Evolutionary conservation across 2,797 vertebrate genomes (phyloP), one percentile per base, ranked within the genome.

Genomic region (Champsocephalus esox): DNA sequence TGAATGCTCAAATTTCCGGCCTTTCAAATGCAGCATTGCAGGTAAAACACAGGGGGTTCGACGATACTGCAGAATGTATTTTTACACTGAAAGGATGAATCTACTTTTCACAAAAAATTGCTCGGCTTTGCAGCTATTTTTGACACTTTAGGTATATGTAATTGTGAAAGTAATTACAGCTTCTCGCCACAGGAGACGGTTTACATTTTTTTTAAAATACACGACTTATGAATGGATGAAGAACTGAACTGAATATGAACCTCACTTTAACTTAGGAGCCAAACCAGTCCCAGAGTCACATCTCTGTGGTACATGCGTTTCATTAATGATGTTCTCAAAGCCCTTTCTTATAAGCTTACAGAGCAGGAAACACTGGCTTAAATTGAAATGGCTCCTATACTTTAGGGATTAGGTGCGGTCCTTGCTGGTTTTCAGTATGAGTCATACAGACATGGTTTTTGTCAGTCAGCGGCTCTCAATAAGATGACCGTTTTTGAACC

Each of bases 181-280:
- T n/a, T 41, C 7, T 61, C 43, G 38, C 62, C 19, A 56, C 65
- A 70, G 48, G 67, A 55, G 43, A 21, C 9, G 19, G 51, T 72
- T 73, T 70, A 65, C 63, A 38, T 78, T 19, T 19, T 19, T 19
- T 19, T 19, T n/a, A 0, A 62, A 24, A 19, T 66, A 45, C 48
- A 57, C 51, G 21, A 14, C 34, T 76, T 44, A 57, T 44, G 17
- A 87, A 78, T 64, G 56, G 24, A 84, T 79, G 24, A 80, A 73
- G 43, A 68, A 54, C 41, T 88, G 63, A 86, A 84, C 77, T 79
- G 66, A 13, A 43, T 59, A 41, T 86, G 70, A 89, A 82, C 72
- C 34, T 71, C 5, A 55, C 19, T 73, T 79, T 80, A 64, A 76
- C 41, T 76, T 67, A 28, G 75, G 65, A 58, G 70, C 44, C 52